phyloP scores from a whole-genome alignment of 2,113 vertebrate genomes.

The Pavo muticus region DNA sequence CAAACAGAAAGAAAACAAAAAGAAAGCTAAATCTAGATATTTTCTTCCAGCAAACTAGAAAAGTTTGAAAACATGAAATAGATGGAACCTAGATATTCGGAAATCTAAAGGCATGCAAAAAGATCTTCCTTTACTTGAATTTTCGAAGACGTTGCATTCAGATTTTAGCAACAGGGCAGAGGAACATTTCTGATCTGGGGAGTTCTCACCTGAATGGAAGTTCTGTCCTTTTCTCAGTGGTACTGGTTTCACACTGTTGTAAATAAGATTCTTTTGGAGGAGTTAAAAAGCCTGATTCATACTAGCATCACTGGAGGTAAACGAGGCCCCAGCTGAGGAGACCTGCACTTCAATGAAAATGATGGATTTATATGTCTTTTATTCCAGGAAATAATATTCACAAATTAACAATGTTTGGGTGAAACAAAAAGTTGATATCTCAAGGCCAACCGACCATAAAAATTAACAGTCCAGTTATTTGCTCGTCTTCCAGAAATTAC shows the following conservation, averaged over 20 bases:
- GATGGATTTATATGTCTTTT: background rate
- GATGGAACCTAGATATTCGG: background rate
- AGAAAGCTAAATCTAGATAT: background rate
- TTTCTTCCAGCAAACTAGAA: background rate
- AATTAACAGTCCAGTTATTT: background rate
- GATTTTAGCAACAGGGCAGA: background rate
- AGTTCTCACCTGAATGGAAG: background rate
- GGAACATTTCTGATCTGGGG: background rate
- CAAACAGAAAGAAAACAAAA: background rate
- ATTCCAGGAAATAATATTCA: background rate
- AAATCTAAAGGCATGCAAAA: background rate
- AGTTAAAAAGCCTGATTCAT: background rate
- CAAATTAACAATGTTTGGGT: background rate
- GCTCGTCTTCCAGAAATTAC: background rate
- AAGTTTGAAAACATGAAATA: background rate
- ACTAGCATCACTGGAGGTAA: background rate
- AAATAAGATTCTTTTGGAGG: background rate
- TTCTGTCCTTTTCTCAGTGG: background rate
- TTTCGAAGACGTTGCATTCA: background rate
- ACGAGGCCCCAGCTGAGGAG: background rate
- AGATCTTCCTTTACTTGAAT: background rate
- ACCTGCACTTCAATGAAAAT: background rate
- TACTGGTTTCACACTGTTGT: background rate
- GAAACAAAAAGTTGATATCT: background rate
- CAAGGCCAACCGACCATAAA: background rate